Evolutionary conservation across 1,140 invertebrate genomes (phyloP).

Genomic region (Micrasema minimum): DNA sequence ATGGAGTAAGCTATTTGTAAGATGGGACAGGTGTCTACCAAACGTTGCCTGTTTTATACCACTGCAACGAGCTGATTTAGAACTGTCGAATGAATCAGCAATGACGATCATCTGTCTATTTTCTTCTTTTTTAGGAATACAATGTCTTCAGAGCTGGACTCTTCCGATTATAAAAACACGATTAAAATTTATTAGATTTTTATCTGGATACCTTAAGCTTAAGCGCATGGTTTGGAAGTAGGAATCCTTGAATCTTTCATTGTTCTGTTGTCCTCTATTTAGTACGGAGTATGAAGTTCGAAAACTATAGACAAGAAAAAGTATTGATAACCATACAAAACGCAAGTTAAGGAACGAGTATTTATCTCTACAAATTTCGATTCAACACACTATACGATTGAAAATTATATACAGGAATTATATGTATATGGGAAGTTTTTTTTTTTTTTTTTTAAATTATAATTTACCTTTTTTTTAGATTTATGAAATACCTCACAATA

Average conservation of each 20-base stretch:
- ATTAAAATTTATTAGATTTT: background rate
- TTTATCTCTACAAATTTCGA: too few relatives aligned
- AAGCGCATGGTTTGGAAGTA: background rate
- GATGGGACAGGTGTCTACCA: background rate
- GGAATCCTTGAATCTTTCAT: background rate
- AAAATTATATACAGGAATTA: too few relatives aligned
- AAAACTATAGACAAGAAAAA: too few relatives aligned
- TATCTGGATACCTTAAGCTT: background rate
- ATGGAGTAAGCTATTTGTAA: background rate
- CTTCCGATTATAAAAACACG: background rate
- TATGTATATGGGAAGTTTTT: too few relatives aligned
- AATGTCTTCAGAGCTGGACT: background rate
- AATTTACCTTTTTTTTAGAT: too few relatives aligned
- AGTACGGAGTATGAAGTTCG: too few relatives aligned
- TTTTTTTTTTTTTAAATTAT: too few relatives aligned
- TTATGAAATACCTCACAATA: too few relatives aligned
- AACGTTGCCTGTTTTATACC: background rate
- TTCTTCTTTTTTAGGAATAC: conserved; percentile 14
- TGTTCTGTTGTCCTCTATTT: too few relatives aligned
- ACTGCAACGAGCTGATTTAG: background rate
- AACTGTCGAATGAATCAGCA: background rate
- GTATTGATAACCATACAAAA: too few relatives aligned
- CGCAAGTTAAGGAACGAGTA: too few relatives aligned
- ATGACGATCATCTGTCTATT: conserved; percentile 18
- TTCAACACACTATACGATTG: too few relatives aligned